Evolutionary conservation across 2,888 invertebrate species (phyloP).

Genomic region (Caenorhabditis virilis): DNA sequence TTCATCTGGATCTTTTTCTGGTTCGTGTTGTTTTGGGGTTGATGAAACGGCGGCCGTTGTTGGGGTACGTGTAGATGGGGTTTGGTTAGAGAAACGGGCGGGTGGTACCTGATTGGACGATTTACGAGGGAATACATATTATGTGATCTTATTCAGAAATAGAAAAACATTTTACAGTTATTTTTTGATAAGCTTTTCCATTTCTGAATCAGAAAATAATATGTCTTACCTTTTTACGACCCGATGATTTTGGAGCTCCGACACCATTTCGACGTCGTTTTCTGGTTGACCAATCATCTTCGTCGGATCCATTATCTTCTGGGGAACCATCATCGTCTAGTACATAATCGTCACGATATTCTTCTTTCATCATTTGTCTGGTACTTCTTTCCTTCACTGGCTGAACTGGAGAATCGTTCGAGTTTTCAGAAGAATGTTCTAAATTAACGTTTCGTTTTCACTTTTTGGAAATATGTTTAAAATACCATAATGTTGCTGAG

Average conservation of each 20-base stretch:
- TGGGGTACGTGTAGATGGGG: slow-evolving; percentile 16
- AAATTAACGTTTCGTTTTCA: slow-evolving; percentile 13
- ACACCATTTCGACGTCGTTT: slow-evolving; percentile 39
- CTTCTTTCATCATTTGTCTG: slow-evolving; percentile 14
- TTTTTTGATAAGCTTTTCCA: no score
- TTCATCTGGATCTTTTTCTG: slow-evolving; percentile 32
- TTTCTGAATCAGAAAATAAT: background rate
- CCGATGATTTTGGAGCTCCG: slow-evolving; percentile 6
- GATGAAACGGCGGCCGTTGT: background rate
- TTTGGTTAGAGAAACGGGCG: slow-evolving; percentile 6
- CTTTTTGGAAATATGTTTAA: background rate
- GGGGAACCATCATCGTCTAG: slow-evolving; percentile 53
- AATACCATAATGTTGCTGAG: slow-evolving; percentile 2
- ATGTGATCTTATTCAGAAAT: no score
- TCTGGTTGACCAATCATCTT: slow-evolving; percentile 63
- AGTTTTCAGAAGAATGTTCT: slow-evolving; percentile 27
- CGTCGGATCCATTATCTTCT: slow-evolving; percentile 54
- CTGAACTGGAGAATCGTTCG: slow-evolving; percentile 19
- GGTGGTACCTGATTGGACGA: background rate
- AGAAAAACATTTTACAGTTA: no score
- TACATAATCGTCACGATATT: slow-evolving; percentile 47
- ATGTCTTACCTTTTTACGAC: slow-evolving; percentile 33
- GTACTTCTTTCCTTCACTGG: slow-evolving; percentile 8
- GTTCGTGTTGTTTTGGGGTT: no score
- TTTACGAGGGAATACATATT: background rate